phyloP scores from a whole-genome alignment of 2,888 invertebrate genomes.

The Sympetrum striolatum region DNA sequence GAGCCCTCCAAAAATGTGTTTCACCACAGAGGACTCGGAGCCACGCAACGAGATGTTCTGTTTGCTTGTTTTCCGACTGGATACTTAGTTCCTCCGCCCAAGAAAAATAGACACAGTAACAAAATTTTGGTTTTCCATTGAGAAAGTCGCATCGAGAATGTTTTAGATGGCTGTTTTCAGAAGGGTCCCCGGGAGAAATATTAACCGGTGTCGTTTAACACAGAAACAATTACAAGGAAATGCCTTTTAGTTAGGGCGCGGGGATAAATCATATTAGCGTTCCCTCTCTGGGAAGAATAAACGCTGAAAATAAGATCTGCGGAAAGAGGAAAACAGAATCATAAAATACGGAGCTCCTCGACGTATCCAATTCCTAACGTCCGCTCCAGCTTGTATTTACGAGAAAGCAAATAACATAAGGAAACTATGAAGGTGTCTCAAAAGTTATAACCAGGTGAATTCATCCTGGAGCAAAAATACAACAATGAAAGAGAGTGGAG shows the following conservation, averaged over 20 bases:
- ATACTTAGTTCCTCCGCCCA: too few species aligned
- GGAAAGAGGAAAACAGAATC: slow-evolving; percentile 18
- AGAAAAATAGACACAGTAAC: too few species aligned
- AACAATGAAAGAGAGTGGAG: neutral
- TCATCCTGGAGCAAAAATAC: neutral
- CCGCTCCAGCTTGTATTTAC: neutral
- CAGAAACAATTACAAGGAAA: too few species aligned
- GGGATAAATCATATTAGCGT: neutral
- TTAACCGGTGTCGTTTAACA: too few species aligned
- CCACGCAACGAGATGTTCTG: too few species aligned
- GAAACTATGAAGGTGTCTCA: neutral
- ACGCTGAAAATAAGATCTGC: neutral
- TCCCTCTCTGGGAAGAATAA: neutral
- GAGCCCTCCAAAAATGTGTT: too few species aligned
- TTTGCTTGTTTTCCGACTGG: too few species aligned
- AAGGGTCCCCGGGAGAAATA: too few species aligned
- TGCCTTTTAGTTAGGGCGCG: neutral
- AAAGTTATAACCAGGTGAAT: neutral
- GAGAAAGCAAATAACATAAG: neutral
- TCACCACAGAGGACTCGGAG: too few species aligned
- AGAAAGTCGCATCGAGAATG: too few species aligned
- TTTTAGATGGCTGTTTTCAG: too few species aligned
- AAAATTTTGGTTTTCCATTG: too few species aligned
- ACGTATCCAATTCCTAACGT: neutral
- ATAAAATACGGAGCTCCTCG: neutral